Base-by-base conservation (phyloP, 2,888 invertebrate genomes). In the Diloba caeruleocephala region DNA sequence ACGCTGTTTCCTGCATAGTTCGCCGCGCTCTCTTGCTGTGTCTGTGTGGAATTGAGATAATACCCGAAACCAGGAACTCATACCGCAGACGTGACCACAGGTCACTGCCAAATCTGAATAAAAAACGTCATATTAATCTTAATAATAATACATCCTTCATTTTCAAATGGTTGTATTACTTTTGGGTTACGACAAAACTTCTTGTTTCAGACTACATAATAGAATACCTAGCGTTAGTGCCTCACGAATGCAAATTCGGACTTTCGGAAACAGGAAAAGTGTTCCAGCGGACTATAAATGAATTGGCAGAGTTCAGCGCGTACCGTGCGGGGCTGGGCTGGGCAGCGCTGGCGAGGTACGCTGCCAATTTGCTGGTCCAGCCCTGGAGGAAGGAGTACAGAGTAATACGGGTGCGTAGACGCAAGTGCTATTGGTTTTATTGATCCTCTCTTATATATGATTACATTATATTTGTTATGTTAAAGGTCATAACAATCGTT, bases 371-470 rank as follows among this genome's bases (percentile, higher is more conserved):
- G 56, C 92, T 97, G 43, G 95, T 96, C 9, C 97, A 98, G 82
- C 98, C 98, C 3, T 98, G 98, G 98, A 92, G 98, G 68, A 96
- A 96, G 83, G 98, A 98, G 85, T 98, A 97, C 83, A 94, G 95
- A 71, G 95, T 95, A 57, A 95, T 98, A 58, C 95, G 97, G 94
- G 98, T 98, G 80, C 85, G 86, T 71, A n/a, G 0, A 0, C 6
- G n/a, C 21, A 21, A 4, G 5, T 9, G 31, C 14, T 28, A 6
- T 25, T 9, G 7, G 21, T 1, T 21, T 4, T 21, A 21, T 1
- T 21, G 6, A 21, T 5, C 6, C 21, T n/a, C n/a, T n/a, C n/a
- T n/a, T n/a, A n/a, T n/a, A n/a, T n/a, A n/a, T n/a, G n/a, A n/a
- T n/a, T n/a, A n/a, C n/a, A n/a, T n/a, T n/a, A n/a, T n/a, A n/a